Evolutionary conservation across 2,888 invertebrate genomes (phyloP), one percentile per base, ranked within the genome.

Genomic region (Cacoxenus indagator): DNA sequence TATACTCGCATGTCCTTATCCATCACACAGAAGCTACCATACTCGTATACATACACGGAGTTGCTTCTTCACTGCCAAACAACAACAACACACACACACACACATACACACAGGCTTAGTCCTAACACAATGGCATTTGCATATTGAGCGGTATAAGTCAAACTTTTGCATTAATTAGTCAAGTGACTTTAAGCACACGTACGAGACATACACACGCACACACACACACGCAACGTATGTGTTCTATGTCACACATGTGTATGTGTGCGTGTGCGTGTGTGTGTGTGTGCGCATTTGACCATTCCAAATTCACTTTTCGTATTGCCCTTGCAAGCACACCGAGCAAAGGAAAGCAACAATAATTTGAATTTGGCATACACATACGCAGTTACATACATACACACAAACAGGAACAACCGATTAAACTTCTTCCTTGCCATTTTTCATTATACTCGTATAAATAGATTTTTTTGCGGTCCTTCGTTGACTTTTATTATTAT

Each of bases 91-190:
- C 54, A 37, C 43, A 43, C 1, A 62, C 8, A 4, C 9, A 14
- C 17, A 29, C 22, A 51, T 31, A 29, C 48, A 65, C 26, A 31
- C 37, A 26, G n/a, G 48, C 6, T 19, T 51, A 24, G 65, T 22
- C 31, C 11, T 59, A 59, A 17, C 19, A 29, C 11, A 59, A 31
- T 31, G 31, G 31, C 29, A 59, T 59, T 59, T 59, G 37, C 59
- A 59, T 59, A 55, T 26, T 55, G 27, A 59, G 31, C 67, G 68
- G 72, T 75, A 70, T 67, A 68, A 70, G 76, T 73, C 76, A 75
- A 70, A 75, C 70, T 75, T 74, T 71, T 71, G 70, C 73, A 76
- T 76, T 73, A 76, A 74, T 76, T 76, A 76, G 73, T 75, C 68
- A 68, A 76, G 75, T 75, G 75, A 65, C 70, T 74, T 74, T 74